phyloP scores from a whole-genome alignment of 2,113 vertebrate species.

The Eublepharis macularius region DNA sequence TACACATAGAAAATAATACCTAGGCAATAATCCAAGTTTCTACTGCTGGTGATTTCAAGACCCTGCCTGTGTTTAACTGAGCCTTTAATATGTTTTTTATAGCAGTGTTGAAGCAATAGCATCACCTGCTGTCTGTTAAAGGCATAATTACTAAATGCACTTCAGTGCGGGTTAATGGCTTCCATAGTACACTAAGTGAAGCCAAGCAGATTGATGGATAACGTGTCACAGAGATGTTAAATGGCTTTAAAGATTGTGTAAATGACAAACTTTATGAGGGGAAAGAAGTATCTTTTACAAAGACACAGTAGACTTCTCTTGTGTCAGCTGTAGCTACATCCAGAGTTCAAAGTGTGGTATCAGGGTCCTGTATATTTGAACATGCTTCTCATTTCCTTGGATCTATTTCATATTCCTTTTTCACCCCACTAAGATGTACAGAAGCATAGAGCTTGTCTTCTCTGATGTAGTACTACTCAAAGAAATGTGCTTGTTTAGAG shows the following conservation, averaged over 20 bases:
- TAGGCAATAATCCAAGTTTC: not conserved
- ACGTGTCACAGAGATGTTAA: not conserved
- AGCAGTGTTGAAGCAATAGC: not conserved
- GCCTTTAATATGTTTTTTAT: not conserved
- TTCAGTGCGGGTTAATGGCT: not conserved
- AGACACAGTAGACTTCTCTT: not conserved
- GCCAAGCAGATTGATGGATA: not conserved
- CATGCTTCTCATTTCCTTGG: not conserved
- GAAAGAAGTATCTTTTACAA: not conserved
- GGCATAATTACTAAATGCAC: constrained; percentile 6
- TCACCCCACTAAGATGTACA: not conserved
- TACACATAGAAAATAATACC: not conserved
- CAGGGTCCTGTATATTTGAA: not conserved
- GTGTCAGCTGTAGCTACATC: not conserved
- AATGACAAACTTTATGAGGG: not conserved
- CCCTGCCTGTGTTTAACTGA: not conserved
- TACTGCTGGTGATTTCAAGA: not conserved
- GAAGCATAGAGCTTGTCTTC: not conserved
- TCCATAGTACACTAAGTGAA: not conserved
- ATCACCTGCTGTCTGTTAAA: not conserved
- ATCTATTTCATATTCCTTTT: not conserved
- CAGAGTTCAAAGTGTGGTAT: not conserved
- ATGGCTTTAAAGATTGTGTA: not conserved
- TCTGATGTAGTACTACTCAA: not conserved
- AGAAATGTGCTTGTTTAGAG: too few species aligned